Percentiles rank a stretch among this genome's conserved stretches.
Conservation (phyloP, 2,797 vertebrate species). For the Bradypus variegatus region DNA sequence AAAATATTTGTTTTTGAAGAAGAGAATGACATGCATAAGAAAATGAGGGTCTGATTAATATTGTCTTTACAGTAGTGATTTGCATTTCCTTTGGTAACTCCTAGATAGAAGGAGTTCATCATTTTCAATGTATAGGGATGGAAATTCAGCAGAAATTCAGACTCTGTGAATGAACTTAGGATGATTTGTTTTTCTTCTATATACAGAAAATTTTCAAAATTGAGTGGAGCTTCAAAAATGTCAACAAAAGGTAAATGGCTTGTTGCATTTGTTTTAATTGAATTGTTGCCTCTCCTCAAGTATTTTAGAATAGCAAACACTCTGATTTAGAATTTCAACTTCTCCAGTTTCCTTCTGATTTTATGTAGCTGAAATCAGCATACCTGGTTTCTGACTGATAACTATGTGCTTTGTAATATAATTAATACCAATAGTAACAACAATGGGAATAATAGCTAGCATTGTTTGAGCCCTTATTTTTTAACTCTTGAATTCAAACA, state of each 20-base stretch:
- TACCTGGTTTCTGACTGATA: background rate
- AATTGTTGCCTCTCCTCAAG: background rate
- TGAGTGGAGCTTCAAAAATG: background rate
- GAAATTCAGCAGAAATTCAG: conserved; percentile 24
- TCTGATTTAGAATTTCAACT: background rate
- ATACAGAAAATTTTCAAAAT: conserved; percentile 4
- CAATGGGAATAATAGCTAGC: background rate
- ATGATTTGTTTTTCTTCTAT: background rate
- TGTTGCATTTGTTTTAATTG: conserved; percentile 5
- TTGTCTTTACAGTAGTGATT: background rate
- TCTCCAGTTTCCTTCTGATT: conserved; percentile 29
- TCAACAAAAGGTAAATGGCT: conserved; percentile 4
- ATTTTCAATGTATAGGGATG: conserved; percentile 8
- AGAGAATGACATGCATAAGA: background rate
- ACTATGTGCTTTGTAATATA: background rate
- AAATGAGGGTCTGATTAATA: conserved; percentile 9
- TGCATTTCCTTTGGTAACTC: conserved; percentile 6
- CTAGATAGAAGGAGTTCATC: background rate
- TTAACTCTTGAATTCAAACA: background rate
- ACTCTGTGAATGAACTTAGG: background rate
- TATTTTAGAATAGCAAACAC: background rate
- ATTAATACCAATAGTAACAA: background rate
- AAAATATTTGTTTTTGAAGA: conserved; percentile 18
- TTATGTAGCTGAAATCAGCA: background rate
- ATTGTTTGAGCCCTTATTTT: background rate